Percentiles rank a stretch among this genome's conserved stretches.
phyloP scores from a whole-genome alignment of 2,797 vertebrate genomes.

The Pelobates cultripes region DNA sequence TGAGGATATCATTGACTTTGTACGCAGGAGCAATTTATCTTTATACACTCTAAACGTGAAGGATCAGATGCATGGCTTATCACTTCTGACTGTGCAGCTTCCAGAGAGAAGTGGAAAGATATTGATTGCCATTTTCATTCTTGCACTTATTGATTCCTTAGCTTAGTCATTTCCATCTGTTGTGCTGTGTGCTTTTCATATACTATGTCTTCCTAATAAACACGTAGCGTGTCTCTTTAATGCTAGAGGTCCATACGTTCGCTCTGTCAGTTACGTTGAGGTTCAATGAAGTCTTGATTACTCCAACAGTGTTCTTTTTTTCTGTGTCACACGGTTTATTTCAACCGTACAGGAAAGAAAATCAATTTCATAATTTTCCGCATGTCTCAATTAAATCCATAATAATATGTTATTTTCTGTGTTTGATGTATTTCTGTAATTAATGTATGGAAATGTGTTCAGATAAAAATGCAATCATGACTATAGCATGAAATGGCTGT shows the following conservation, averaged over 20 bases:
- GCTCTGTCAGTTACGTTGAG: neutral
- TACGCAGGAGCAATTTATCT: conserved; percentile 10
- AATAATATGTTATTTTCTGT: neutral
- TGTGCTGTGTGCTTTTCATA: neutral
- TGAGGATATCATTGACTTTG: neutral
- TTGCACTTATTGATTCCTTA: conserved; percentile 41
- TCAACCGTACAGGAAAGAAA: neutral
- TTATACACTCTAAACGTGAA: neutral
- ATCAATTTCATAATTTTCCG: neutral
- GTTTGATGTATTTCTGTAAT: neutral
- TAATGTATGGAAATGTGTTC: neutral
- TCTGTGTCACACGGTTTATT: neutral
- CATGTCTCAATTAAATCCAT: neutral
- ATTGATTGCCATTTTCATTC: conserved; percentile 37
- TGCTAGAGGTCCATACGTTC: neutral
- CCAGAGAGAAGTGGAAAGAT: conserved; percentile 22
- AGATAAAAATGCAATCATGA: neutral
- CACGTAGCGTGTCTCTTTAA: neutral
- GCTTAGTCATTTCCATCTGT: neutral
- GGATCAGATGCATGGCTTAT: conserved; percentile 29
- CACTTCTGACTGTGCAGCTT: conserved; percentile 18
- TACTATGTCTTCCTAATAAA: conserved; percentile 12
- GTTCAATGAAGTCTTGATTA: neutral
- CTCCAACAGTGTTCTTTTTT: neutral
- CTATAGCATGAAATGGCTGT: neutral